phyloP scores from a whole-genome alignment of 64 coral and sea anemone species.

The Actinia tenebrosa region DNA sequence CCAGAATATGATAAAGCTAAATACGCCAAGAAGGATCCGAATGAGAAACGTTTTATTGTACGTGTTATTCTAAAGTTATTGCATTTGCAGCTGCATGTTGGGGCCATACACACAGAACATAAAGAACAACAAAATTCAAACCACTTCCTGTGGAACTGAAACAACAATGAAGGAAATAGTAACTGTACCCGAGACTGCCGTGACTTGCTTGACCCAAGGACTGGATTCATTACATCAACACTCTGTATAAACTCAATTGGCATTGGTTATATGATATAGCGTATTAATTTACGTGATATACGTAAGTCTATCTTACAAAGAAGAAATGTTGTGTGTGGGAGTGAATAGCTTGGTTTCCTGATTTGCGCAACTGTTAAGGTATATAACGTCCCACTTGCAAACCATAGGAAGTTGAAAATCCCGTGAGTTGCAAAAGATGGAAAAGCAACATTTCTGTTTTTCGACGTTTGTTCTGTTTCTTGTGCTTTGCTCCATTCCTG shows the following conservation, averaged over 20 bases:
- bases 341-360: slow-evolving; percentile 17
- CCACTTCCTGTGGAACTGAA: not conserved
- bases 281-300: not conserved
- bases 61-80: too few species aligned
- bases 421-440: not conserved
- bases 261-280: not conserved
- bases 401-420: not conserved
- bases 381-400: not conserved
- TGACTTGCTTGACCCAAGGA: not conserved
- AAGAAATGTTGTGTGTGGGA: not conserved
- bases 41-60: too few species aligned
- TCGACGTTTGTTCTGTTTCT: not conserved
- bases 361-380: not conserved
- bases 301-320: not conserved
- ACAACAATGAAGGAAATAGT: not conserved
- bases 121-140: too few species aligned
- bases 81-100: too few species aligned
- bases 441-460: not conserved
- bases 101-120: too few species aligned
- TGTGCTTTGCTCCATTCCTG: not conserved
- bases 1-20: too few species aligned
- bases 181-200: not conserved
- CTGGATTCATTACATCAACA: slow-evolving; percentile 1
- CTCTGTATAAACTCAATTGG: not conserved
- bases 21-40: too few species aligned